Conservation (phyloP, 2,113 vertebrate genomes). For the Nanger granti region DNA sequence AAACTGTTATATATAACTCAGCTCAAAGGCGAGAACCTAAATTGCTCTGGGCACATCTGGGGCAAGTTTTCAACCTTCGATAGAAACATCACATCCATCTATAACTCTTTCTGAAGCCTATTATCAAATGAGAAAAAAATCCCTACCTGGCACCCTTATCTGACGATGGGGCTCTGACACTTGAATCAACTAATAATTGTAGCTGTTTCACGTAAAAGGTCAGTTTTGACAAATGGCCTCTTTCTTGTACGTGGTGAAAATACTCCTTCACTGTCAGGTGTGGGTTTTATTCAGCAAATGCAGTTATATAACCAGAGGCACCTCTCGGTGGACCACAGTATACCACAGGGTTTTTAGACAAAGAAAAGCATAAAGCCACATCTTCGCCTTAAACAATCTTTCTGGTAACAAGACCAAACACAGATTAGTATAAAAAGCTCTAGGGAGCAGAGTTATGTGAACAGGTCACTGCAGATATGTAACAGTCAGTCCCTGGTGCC, state of each 20-base stretch:
- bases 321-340: background rate
- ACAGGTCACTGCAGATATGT: background rate
- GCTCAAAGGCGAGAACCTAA: background rate
- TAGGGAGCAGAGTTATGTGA: background rate
- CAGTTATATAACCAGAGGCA: background rate
- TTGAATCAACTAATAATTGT: conserved; percentile 66
- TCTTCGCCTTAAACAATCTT: background rate
- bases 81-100: conserved; percentile 34
- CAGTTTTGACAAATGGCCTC: conserved; percentile 71
- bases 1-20: conserved; percentile 10
- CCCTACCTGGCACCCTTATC: conserved; percentile 60
- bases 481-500: background rate
- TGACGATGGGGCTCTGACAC: conserved; percentile 56
- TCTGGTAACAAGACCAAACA: background rate
- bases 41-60: conserved; percentile 1
- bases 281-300: conserved; percentile 31
- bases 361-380: background rate
- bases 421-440: background rate
- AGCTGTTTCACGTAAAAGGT: conserved; percentile 69
- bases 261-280: conserved; percentile 24
- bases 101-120: conserved; percentile 51
- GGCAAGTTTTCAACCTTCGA: background rate
- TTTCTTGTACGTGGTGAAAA: conserved; percentile 9
- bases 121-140: conserved; percentile 52
- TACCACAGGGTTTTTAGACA: background rate